phyloP scores from a whole-genome alignment of 2,113 vertebrate genomes.

The Syngnathus floridae region DNA sequence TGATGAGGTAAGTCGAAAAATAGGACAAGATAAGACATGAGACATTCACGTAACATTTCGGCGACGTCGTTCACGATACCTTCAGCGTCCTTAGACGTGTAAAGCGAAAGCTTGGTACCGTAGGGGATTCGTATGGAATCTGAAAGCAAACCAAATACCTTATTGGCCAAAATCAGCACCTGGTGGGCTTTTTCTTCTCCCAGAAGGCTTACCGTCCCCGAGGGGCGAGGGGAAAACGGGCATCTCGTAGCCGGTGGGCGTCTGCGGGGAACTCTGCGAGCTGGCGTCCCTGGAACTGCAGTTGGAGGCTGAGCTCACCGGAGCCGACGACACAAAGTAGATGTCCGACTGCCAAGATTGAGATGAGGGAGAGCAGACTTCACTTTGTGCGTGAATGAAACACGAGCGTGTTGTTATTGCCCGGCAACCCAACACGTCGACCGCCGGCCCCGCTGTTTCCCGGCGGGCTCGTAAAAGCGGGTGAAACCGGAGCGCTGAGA shows the following conservation, averaged over 20 bases:
- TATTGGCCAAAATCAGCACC: constrained; percentile 10
- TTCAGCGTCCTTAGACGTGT: constrained; percentile 79
- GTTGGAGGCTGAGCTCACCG: constrained; percentile 79
- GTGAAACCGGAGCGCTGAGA: constrained; percentile 45
- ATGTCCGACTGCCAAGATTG: constrained; percentile 83
- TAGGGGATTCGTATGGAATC: constrained; percentile 82
- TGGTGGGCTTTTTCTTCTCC: background rate
- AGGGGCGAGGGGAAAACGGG: constrained; percentile 79
- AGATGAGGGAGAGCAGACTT: no score
- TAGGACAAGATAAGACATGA: constrained; percentile 8
- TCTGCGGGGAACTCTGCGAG: constrained; percentile 87
- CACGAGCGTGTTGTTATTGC: constrained; percentile 31
- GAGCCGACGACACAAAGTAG: constrained; percentile 85
- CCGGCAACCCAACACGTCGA: constrained; percentile 35
- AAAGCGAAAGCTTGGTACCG: constrained; percentile 79
- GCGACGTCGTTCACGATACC: constrained; percentile 68
- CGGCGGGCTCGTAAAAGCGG: constrained; percentile 45
- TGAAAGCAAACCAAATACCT: constrained; percentile 45
- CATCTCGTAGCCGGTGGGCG: constrained; percentile 81
- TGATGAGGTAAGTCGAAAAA: background rate
- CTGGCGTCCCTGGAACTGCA: constrained; percentile 86
- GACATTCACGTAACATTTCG: constrained; percentile 64
- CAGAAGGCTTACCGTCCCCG: constrained; percentile 77
- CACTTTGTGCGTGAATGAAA: constrained; percentile 32
- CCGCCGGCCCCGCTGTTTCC: constrained; percentile 30